phyloP scores from a whole-genome alignment of 2,113 vertebrate genomes.

The Chunga burmeisteri region DNA sequence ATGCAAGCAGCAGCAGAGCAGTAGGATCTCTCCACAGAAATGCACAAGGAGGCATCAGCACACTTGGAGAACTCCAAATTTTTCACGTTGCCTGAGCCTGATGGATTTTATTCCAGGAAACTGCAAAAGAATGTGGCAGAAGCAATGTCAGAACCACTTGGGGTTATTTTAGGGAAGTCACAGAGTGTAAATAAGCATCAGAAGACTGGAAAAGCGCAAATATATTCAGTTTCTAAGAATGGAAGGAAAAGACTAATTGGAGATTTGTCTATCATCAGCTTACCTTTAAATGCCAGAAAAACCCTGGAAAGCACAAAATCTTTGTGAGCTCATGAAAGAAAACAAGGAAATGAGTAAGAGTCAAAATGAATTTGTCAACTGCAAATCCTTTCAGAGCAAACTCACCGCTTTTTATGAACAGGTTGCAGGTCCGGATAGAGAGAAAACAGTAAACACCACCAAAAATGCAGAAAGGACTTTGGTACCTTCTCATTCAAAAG shows the following conservation, averaged over 20 bases:
- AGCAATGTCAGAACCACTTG: background rate
- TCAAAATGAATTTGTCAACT: background rate
- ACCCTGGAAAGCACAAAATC: background rate
- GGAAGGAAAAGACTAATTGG: background rate
- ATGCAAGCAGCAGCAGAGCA: background rate
- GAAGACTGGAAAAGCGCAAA: background rate
- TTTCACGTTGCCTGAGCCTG: background rate
- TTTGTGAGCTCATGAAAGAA: background rate
- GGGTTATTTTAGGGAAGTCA: background rate
- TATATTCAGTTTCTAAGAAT: background rate
- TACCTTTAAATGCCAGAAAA: background rate
- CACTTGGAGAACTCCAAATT: background rate
- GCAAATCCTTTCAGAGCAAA: background rate
- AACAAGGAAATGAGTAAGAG: background rate
- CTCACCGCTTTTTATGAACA: background rate
- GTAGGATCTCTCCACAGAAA: background rate
- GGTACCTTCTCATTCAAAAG: background rate
- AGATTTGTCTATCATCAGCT: conserved; percentile 1
- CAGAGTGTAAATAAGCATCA: background rate
- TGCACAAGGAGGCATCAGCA: background rate
- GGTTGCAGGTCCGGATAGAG: background rate
- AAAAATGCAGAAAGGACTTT: background rate
- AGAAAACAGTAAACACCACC: background rate
- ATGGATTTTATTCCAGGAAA: background rate
- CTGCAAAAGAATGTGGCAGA: background rate